These are phyloP conservation scores for Miniopterus natalensis DNA, from an alignment of 2,113 vertebrate genomes.

Conservation along the genomic window DNA sequence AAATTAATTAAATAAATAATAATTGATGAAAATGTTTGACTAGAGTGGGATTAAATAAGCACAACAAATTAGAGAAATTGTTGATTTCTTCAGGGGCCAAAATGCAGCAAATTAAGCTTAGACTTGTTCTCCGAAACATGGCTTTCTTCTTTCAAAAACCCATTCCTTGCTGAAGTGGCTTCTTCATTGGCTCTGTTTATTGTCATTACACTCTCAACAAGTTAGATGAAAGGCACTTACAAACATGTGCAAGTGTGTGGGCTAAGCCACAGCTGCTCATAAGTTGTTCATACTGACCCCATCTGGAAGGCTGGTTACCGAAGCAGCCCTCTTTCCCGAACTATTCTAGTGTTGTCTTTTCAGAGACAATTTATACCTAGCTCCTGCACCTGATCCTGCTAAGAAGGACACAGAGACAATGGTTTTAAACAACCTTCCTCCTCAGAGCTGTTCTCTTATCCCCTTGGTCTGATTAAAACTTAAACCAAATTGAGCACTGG, in stretches of 20 bases:
- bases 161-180: not conserved
- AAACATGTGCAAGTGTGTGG: not conserved
- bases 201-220: not conserved
- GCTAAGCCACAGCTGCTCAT: not conserved
- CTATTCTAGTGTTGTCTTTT: not conserved
- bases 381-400: not conserved
- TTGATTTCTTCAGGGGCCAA: not conserved
- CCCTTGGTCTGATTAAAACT: not conserved
- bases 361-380: not conserved
- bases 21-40: conserved; percentile 37
- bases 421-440: not conserved
- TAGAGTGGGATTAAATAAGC: conserved; percentile 8
- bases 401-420: not conserved
- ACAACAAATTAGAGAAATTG: conserved; percentile 10
- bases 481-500: not conserved
- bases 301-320: not conserved
- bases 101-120: not conserved
- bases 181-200: conserved; percentile 42
- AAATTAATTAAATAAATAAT: not conserved
- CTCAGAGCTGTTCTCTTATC: not conserved
- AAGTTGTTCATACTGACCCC: conserved; percentile 30
- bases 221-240: not conserved
- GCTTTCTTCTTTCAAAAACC: not conserved
- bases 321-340: not conserved
- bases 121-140: not conserved